A percentile compares a stretch with the other conserved stretches of the same genome.
Conservation (phyloP, 1,140 invertebrate species). For the Sitophilus oryzae region DNA sequence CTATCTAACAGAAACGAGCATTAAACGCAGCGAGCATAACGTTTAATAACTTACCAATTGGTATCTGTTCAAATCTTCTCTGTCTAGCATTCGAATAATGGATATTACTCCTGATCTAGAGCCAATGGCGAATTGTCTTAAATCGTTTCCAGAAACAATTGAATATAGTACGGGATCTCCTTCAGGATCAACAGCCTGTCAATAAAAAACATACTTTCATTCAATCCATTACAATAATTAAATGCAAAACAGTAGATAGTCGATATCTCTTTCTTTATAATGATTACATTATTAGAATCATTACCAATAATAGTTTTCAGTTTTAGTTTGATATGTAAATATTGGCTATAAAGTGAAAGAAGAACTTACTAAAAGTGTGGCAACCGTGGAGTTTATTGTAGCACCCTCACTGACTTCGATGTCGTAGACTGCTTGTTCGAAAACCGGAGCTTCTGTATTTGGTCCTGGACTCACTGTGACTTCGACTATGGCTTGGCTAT, state of each 20-base stretch:
- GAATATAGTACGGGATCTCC: slow-evolving; percentile 80
- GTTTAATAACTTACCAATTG: slow-evolving; percentile 63
- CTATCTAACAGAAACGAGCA: too few relatives aligned
- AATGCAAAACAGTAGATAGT: too few relatives aligned
- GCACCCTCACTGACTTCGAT: slow-evolving; percentile 83
- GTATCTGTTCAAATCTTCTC: slow-evolving; percentile 80
- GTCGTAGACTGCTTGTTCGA: slow-evolving; percentile 72
- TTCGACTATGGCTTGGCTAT: slow-evolving; percentile 77
- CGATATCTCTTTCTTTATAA: too few relatives aligned
- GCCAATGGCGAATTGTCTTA: slow-evolving; percentile 78
- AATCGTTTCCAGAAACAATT: slow-evolving; percentile 78
- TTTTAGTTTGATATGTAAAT: too few relatives aligned
- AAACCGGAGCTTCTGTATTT: slow-evolving; percentile 77
- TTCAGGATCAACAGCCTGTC: slow-evolving; percentile 80
- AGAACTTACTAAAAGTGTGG: slow-evolving; percentile 57
- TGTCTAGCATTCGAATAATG: slow-evolving; percentile 75
- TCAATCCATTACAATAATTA: too few relatives aligned
- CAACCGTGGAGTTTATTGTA: slow-evolving; percentile 76
- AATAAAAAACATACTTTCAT: too few relatives aligned
- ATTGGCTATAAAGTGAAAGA: too few relatives aligned
- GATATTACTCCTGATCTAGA: slow-evolving; percentile 74
- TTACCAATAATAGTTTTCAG: too few relatives aligned
- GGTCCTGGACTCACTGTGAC: slow-evolving; percentile 74
- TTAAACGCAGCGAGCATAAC: too few relatives aligned
- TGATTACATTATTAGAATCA: too few relatives aligned